Conservation (phyloP, 35 echinoderm and acorn worm species). For the Chiridota heheva region DNA sequence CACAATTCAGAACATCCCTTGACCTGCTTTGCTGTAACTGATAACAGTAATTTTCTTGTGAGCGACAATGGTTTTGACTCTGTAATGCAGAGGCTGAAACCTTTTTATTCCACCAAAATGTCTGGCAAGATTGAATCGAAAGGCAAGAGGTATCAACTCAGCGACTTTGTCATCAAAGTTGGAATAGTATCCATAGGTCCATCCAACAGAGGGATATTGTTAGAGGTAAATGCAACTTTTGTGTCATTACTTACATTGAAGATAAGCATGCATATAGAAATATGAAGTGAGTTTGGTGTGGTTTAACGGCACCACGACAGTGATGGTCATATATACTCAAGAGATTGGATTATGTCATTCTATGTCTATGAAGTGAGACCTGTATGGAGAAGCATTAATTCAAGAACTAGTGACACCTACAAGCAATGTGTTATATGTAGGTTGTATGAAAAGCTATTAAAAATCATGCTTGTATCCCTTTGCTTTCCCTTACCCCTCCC, state of each 20-base stretch:
- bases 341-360: no score
- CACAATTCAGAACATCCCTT: constrained; percentile 86
- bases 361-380: no score
- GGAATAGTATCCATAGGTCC: constrained; percentile 86
- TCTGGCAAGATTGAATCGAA: constrained; percentile 88
- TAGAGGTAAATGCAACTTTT: constrained; percentile 68
- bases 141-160: constrained; percentile 80
- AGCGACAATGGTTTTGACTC: constrained; percentile 84
- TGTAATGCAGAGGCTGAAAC: constrained; percentile 83
- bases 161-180: constrained; percentile 86
- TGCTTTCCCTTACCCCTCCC: no score
- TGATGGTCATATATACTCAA: no score
- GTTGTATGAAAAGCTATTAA: no score
- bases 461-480: no score
- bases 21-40: constrained; percentile 72
- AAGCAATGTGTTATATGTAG: no score
- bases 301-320: no score
- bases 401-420: no score
- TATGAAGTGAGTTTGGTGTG: not conserved
- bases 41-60: constrained; percentile 62
- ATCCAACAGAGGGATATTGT: constrained; percentile 85
- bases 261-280: no score
- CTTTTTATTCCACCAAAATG: constrained; percentile 80
- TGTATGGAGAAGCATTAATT: no score
- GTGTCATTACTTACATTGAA: not conserved